Evolutionary conservation across 2,113 vertebrate species (phyloP), one percentile per base, ranked within the genome.

Genomic region (Melanotaenia duboulayi): DNA sequence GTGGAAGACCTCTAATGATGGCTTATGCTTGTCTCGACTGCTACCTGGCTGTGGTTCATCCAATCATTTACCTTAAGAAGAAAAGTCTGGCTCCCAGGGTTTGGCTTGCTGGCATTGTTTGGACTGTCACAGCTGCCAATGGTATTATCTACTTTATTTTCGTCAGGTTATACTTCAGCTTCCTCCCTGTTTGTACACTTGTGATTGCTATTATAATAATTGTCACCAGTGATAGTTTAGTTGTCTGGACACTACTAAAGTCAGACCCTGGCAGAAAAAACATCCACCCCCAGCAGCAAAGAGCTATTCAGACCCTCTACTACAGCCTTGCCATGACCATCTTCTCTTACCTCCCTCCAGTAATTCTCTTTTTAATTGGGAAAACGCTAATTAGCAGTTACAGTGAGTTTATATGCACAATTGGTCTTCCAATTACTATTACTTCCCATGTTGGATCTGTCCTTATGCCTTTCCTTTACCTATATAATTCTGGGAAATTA

Each of bases 41-140:
- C 54, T 91, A 89, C 57, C 4, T 92, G 62, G 92, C 90, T n/a
- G 86, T 93, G 48, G 66, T 90, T 72, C 85, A 91, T 63, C 92
- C 92, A 2, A 55, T 93, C 39, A 49, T 28, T 62, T 92, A 91
- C 68, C 83, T 51, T 10, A 63, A 59, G 28, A 78, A 23, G 46
- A 91, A 82, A 35, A 76, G 68, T 57, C 70, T 81, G 63, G 70
- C 57, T 57, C 77, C 85, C 55, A 83, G 90, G 56, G 13, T 76
- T 6, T 32, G 80, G 17, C 35, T 69, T 2, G 78, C 20, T 9
- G 55, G 6, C 12, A 14, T 66, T 0, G 74, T 89, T 65, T 91
- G 90, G 90, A 25, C 12, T 44, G 8, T 77, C 4, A 81, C 84
- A 0, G 0, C 81, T 12, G 16, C 13, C 1, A 0, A 0, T 63